Evolutionary conservation across 2,113 vertebrate species (phyloP).

Genomic region (Ciconia stormi): DNA sequence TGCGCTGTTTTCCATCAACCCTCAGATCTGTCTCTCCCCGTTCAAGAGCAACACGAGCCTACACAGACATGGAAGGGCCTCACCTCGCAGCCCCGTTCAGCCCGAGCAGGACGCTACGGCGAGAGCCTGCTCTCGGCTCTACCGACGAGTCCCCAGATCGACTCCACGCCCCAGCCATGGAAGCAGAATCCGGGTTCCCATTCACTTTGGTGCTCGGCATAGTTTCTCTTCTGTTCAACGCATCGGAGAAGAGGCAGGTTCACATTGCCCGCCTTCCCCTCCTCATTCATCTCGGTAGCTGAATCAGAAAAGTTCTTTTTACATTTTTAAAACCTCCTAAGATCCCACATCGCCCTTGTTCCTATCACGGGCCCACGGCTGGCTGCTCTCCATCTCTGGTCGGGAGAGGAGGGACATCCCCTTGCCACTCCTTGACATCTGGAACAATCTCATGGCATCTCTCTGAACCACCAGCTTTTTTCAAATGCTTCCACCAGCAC

Average conservation of each 20-base stretch:
- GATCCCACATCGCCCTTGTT: not conserved
- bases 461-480: not conserved
- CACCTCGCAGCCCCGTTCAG: not conserved
- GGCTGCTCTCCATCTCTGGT: not conserved
- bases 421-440: not conserved
- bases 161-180: fast-evolving
- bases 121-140: not conserved
- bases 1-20: fast-evolving
- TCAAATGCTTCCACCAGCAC: not conserved
- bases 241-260: not conserved
- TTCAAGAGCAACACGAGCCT: too few species aligned
- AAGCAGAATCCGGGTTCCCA: fast-evolving
- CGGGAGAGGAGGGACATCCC: not conserved
- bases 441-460: not conserved
- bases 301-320: not conserved
- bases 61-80: fast-evolving
- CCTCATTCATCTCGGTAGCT: not conserved
- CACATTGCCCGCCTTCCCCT: not conserved
- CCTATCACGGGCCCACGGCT: fast-evolving
- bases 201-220: fast-evolving
- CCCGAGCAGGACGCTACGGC: fast-evolving
- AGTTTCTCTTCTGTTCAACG: not conserved
- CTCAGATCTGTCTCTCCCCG: not conserved
- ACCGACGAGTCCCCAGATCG: fast-evolving
- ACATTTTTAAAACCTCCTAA: fast-evolving